Base-by-base conservation (phyloP, 2,113 vertebrate genomes). In the Balaenoptera acutorostrata region DNA sequence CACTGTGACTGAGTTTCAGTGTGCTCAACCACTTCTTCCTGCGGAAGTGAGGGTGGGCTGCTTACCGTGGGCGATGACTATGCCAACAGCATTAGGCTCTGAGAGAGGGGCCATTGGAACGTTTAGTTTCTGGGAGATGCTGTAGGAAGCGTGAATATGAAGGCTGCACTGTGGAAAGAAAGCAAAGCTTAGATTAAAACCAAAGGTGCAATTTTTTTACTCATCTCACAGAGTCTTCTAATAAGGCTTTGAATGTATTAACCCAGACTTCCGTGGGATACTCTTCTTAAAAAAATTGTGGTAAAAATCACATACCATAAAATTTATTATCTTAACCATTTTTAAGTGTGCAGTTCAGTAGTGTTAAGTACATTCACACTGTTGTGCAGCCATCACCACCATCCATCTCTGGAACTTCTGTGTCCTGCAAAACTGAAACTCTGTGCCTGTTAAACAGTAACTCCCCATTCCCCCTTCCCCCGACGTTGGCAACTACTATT, bases 121-220 rank as follows among this genome's bases (percentile, higher is more conserved):
- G 0, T 99, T 99, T n/a, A 99, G 98, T 97, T 99, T 99, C 99
- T 99, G 99, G 49, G 99, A 99, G 94, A 99, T 99, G 98, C 99
- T 99, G 97, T 99, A 99, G 93, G 99, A 99, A 11, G 99, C 99
- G 18, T 99, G 99, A 98, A 99, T 99, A 98, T 99, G 99, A 95
- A 99, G 99, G 97, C 98, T 99, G 98, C 99, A 99, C 99, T 99
- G 99, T 98, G 96, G 96, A 97, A 90, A 98, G 52, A 96, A 61
- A 90, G 10, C 95, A 94, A 93, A 41, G 68, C 41, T 86, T 63
- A 95, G 90, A 88, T 95, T 96, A 91, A 95, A 94, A 96, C 55
- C 93, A 96, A 83, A 94, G 36, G 46, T 44, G 21, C 15, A 2
- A 31, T n/a, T 61, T 78, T 72, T 86, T 81, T 7, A 92, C 21